phyloP scores from a whole-genome alignment of 2,888 invertebrate genomes.

The Aspidapion aeneum region DNA sequence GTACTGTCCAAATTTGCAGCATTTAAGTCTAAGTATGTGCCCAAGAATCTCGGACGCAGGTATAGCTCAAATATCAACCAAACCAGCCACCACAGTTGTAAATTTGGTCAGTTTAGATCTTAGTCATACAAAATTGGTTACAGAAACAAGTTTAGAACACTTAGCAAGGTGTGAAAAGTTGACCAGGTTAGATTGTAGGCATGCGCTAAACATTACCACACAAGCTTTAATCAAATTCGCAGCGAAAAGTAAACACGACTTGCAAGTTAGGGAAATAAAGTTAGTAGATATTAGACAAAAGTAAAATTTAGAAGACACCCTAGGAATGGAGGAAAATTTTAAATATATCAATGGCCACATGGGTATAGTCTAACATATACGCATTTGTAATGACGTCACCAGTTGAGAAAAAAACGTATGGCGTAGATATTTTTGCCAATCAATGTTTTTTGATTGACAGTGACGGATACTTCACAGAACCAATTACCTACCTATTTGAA shows the following conservation, averaged over 20 bases:
- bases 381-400: no score
- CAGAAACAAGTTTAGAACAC: constrained; percentile 80
- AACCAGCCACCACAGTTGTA: constrained; percentile 64
- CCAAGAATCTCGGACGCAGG: constrained; percentile 87
- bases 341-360: no score
- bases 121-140: constrained; percentile 77
- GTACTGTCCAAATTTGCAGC: constrained; percentile 69
- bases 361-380: no score
- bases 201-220: constrained; percentile 75
- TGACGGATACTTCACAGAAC: no score
- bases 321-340: no score
- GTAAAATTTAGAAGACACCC: no score
- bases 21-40: constrained; percentile 82
- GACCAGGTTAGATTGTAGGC: constrained; percentile 70
- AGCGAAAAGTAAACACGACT: constrained; percentile 73
- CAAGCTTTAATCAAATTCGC: constrained; percentile 82
- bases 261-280: constrained; percentile 77
- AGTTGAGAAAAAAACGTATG: no score
- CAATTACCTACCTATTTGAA: no score
- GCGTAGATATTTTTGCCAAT: no score
- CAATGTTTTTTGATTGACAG: no score
- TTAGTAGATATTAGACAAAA: constrained; percentile 56
- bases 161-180: constrained; percentile 72
- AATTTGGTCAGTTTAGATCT: constrained; percentile 73
- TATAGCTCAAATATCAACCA: constrained; percentile 79